Conservation (phyloP, 2,113 vertebrate species). For the Podilymbus podiceps region DNA sequence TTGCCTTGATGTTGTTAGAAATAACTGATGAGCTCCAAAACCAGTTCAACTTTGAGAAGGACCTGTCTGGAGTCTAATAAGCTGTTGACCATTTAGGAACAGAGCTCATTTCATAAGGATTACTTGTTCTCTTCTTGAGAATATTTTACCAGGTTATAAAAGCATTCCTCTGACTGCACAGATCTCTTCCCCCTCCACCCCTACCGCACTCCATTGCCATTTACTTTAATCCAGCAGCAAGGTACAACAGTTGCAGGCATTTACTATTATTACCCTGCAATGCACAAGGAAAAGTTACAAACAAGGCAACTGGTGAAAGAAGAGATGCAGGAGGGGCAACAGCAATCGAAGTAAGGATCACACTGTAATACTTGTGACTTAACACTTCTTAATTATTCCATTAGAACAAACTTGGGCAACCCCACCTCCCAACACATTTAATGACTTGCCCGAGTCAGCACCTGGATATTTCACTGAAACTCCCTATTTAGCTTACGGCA, state of each 20-base stretch:
- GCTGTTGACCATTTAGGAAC: not conserved
- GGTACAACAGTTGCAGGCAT: not conserved
- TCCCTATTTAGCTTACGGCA: not conserved
- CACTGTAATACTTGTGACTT: not conserved
- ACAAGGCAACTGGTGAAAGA: not conserved
- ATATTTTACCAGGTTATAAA: not conserved
- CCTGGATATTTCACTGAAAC: not conserved
- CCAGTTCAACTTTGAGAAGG: not conserved
- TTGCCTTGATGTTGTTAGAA: not conserved
- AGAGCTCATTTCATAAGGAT: not conserved
- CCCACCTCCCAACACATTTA: not conserved
- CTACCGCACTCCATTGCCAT: not conserved
- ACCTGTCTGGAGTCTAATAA: not conserved
- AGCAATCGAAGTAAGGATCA: not conserved
- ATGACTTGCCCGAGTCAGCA: not conserved
- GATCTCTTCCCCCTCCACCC: not conserved
- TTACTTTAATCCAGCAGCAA: not conserved
- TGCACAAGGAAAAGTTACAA: not conserved
- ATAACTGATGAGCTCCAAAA: not conserved
- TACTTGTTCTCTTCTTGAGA: not conserved
- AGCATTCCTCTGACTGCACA: not conserved
- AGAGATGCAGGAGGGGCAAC: not conserved
- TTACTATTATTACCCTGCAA: not conserved
- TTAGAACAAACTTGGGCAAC: not conserved
- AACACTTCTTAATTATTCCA: not conserved